Evolutionary conservation across 2,113 vertebrate species (phyloP).

Genomic region (Antechinus stuartii): DNA sequence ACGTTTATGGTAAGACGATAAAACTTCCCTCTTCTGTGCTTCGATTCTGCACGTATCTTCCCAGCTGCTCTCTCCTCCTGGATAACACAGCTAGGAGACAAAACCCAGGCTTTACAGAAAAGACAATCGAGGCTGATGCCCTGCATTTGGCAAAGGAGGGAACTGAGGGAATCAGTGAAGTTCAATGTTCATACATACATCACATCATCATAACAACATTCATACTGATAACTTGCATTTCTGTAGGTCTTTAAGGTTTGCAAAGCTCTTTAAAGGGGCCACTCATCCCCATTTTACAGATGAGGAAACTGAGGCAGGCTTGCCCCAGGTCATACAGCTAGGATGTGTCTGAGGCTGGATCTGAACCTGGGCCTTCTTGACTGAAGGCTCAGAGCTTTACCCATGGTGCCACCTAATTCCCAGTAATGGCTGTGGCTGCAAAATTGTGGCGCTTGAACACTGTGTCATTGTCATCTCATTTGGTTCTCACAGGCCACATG

Average conservation of each 20-base stretch:
- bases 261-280: neutral
- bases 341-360: neutral
- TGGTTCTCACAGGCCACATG: too few relatives aligned
- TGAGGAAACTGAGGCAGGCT: neutral
- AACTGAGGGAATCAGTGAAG: neutral
- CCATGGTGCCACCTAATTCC: neutral
- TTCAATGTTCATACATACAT: neutral
- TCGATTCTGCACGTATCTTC: neutral
- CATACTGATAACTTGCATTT: neutral
- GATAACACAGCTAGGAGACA: neutral
- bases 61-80: neutral
- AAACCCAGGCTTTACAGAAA: neutral
- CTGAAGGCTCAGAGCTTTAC: neutral
- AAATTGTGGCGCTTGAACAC: neutral
- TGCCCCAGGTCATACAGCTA: neutral
- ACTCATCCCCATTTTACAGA: neutral
- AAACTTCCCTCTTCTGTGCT: conserved; percentile 8
- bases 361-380: neutral
- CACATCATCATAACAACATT: neutral
- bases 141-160: neutral
- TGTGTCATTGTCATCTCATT: too few relatives aligned
- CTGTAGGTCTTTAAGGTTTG: neutral
- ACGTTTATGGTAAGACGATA: neutral
- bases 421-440: neutral
- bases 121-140: neutral